Conservation (phyloP, 1,140 invertebrate species). For the Drosophila persimilis region DNA sequence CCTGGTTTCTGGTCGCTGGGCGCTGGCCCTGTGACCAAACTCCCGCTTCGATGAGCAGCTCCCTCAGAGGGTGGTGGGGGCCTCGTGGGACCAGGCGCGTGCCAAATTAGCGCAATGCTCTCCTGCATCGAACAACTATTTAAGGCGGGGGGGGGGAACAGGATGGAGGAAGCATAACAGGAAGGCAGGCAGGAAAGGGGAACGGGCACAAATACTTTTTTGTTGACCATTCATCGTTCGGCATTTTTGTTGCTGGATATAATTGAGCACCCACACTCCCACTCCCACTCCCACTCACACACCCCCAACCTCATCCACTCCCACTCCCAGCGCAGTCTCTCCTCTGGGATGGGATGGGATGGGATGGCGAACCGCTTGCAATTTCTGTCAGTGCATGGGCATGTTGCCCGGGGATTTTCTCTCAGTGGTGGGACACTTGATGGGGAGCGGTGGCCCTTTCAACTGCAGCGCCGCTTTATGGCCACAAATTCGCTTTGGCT, state of each 20-base stretch:
- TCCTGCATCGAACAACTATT: constrained; percentile 66
- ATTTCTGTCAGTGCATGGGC: constrained; percentile 22
- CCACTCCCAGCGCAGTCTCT: too few relatives aligned
- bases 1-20: constrained; percentile 24
- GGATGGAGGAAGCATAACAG: background rate
- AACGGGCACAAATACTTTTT: constrained; percentile 4
- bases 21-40: constrained; percentile 49
- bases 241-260: constrained; percentile 1
- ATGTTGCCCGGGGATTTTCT: constrained; percentile 7
- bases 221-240: constrained; percentile 15
- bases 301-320: background rate
- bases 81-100: constrained; percentile 48
- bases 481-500: constrained; percentile 76
- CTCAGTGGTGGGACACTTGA: constrained; percentile 17
- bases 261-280: constrained; percentile 24
- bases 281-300: too few relatives aligned
- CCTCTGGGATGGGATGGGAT: too few relatives aligned
- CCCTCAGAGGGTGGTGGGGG: background rate
- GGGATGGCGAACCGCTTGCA: background rate
- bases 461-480: constrained; percentile 66
- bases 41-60: constrained; percentile 55
- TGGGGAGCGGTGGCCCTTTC: constrained; percentile 19
- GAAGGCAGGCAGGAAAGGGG: too few relatives aligned
- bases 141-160: constrained; percentile 1
- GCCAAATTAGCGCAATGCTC: constrained; percentile 73